A percentile compares a stretch with the other conserved stretches of the same genome.
These are phyloP conservation scores for Phrynocephalus guinanensis DNA, from an alignment of 2,797 vertebrate species.

Conservation along the genomic window DNA sequence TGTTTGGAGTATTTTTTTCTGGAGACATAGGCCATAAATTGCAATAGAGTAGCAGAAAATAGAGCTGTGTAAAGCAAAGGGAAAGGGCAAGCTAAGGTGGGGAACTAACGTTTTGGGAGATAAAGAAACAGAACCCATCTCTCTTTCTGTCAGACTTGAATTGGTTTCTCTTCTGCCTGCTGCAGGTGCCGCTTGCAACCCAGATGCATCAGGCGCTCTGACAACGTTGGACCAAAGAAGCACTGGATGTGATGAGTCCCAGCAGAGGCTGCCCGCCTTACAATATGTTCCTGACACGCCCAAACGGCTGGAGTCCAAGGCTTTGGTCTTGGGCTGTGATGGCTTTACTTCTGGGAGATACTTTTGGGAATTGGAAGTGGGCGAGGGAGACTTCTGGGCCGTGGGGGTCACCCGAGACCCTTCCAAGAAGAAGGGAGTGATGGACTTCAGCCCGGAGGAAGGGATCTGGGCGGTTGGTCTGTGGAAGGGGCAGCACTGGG, in stretches of 20 bases:
- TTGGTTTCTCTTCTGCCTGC: not conserved
- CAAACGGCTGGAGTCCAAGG: conserved; percentile 63
- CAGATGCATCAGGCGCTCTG: conserved; percentile 70
- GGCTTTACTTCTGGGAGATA: conserved; percentile 66
- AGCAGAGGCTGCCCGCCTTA: conserved; percentile 77
- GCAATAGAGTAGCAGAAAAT: not conserved
- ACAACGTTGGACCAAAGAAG: conserved; percentile 65
- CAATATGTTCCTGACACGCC: conserved; percentile 56
- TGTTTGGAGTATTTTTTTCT: not conserved
- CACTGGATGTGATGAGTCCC: not conserved
- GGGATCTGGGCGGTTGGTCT: conserved; percentile 76
- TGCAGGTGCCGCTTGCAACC: conserved; percentile 84
- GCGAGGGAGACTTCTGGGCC: conserved; percentile 69
- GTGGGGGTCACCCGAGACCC: conserved; percentile 74
- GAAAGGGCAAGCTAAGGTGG: not conserved
- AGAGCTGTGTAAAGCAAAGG: not conserved
- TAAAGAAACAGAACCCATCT: not conserved
- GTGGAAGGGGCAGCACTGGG: conserved; percentile 77
- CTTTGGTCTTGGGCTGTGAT: conserved; percentile 68
- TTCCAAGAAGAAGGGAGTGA: conserved; percentile 43
- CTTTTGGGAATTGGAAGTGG: conserved; percentile 76
- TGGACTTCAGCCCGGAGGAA: conserved; percentile 59
- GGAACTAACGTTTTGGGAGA: not conserved
- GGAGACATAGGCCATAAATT: not conserved
- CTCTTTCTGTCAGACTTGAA: not conserved